Evolutionary conservation across 2,797 vertebrate genomes (phyloP).

Genomic region (Philypnodon macrostomus): DNA sequence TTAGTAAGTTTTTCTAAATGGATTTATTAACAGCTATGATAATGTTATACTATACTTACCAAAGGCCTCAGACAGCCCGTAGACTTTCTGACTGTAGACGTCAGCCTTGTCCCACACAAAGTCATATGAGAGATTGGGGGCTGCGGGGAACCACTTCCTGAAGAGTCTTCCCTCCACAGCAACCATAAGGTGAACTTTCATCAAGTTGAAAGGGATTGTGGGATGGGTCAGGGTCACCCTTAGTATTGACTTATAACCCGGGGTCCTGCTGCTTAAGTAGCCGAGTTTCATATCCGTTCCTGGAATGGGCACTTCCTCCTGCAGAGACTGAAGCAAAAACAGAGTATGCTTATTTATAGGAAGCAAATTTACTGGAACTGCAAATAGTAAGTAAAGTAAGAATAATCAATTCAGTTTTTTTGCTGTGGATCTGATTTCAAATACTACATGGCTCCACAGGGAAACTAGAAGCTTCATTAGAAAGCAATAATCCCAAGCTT

Average conservation of each 20-base stretch:
- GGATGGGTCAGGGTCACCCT: slow-evolving; percentile 89
- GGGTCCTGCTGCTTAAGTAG: slow-evolving; percentile 92
- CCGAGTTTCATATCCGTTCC: slow-evolving; percentile 88
- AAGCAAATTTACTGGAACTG: slow-evolving; percentile 2
- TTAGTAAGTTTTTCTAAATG: too few species aligned
- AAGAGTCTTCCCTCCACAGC: slow-evolving; percentile 96
- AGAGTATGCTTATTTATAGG: slow-evolving; percentile 10
- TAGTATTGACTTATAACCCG: slow-evolving; percentile 94
- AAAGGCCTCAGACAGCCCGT: slow-evolving; percentile 92
- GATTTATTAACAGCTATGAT: background rate
- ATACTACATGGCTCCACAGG: slow-evolving; percentile 24
- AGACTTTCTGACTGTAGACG: slow-evolving; percentile 97
- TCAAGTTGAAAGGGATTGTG: slow-evolving; percentile 94
- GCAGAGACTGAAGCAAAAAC: slow-evolving; percentile 79
- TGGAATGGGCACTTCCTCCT: slow-evolving; percentile 87
- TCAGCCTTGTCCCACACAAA: slow-evolving; percentile 98
- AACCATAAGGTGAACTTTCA: slow-evolving; percentile 98
- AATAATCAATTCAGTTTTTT: slow-evolving; percentile 4
- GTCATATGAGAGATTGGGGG: slow-evolving; percentile 89
- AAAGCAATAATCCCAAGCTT: slow-evolving; percentile 50
- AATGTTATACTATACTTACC: slow-evolving; percentile 75
- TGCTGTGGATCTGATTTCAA: slow-evolving; percentile 35
- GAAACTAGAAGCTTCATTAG: slow-evolving; percentile 50
- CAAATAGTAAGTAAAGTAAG: slow-evolving; percentile 7
- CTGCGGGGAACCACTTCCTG: slow-evolving; percentile 94